Conservation (phyloP, 2,113 vertebrate species). For the Rhinichthys klamathensis region DNA sequence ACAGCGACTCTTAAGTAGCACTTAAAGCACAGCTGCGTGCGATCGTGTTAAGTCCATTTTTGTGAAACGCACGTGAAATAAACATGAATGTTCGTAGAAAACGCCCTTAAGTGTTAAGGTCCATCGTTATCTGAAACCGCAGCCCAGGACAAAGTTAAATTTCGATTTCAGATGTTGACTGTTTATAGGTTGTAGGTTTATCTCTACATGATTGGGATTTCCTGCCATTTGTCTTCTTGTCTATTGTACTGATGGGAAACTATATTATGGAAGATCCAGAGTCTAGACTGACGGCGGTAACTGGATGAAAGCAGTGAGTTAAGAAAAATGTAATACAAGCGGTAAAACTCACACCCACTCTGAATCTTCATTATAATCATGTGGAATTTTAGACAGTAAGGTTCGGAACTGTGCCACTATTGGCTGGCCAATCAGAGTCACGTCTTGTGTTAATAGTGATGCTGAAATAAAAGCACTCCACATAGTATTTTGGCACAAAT, state of each 20-base stretch:
- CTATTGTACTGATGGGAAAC: neutral
- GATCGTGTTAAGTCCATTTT: no score
- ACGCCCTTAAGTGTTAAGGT: no score
- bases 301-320: neutral
- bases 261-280: neutral
- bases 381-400: neutral
- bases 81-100: no score
- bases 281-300: no score
- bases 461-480: neutral
- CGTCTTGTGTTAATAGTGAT: neutral
- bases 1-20: no score
- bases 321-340: neutral
- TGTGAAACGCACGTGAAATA: no score
- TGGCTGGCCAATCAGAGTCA: neutral
- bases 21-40: no score
- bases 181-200: conserved; percentile 2
- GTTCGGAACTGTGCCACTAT: neutral
- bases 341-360: neutral
- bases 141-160: no score
- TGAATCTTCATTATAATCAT: neutral
- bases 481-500: conserved; percentile 1
- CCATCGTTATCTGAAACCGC: no score
- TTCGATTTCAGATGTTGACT: neutral
- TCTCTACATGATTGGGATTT: neutral
- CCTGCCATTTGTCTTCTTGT: neutral